Evolutionary conservation across 2,888 invertebrate genomes (phyloP).

Genomic region (Lypha dubia): DNA sequence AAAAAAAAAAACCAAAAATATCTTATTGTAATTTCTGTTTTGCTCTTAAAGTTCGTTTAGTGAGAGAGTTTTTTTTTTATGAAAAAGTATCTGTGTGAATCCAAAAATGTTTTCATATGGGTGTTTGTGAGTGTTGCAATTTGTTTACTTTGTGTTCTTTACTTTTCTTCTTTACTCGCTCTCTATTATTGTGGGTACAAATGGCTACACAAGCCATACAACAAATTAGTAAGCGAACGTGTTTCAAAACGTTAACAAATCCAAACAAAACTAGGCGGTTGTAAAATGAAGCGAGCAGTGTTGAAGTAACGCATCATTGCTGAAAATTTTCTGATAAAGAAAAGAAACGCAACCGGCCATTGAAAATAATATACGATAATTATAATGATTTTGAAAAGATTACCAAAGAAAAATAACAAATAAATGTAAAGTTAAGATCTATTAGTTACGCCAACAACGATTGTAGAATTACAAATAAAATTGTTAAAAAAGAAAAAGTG

Average conservation of each 20-base stretch:
- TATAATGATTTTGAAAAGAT: slow-evolving; percentile 23
- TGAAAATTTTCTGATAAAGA: neutral
- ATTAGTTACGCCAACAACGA: slow-evolving; percentile 50
- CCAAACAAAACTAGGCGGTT: slow-evolving; percentile 26
- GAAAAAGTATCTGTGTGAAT: slow-evolving; percentile 53
- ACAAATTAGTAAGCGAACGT: slow-evolving; percentile 69
- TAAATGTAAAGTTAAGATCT: slow-evolving; percentile 50
- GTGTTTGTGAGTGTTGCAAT: slow-evolving; percentile 14
- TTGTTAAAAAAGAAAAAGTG: slow-evolving; percentile 27
- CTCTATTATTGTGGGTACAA: slow-evolving; percentile 65
- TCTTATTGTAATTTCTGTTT: slow-evolving; percentile 54
- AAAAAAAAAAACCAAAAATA: slow-evolving; percentile 8
- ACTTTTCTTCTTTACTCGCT: slow-evolving; percentile 22
- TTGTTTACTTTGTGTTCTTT: slow-evolving; percentile 40
- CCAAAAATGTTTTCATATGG: neutral
- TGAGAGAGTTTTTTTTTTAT: slow-evolving; percentile 40
- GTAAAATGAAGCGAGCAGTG: slow-evolving; percentile 27
- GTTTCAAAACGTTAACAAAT: slow-evolving; percentile 70
- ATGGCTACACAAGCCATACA: slow-evolving; percentile 59
- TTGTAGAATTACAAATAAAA: slow-evolving; percentile 16
- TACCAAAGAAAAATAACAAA: slow-evolving; percentile 38
- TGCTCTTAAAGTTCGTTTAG: slow-evolving; percentile 55
- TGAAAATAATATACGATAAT: slow-evolving; percentile 15
- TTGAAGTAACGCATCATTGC: slow-evolving; percentile 37
- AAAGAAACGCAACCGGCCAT: slow-evolving; percentile 26